Evolutionary conservation across 2,113 vertebrate species (phyloP), one percentile per base, ranked within the genome.

Genomic region (Amazona vittata): DNA sequence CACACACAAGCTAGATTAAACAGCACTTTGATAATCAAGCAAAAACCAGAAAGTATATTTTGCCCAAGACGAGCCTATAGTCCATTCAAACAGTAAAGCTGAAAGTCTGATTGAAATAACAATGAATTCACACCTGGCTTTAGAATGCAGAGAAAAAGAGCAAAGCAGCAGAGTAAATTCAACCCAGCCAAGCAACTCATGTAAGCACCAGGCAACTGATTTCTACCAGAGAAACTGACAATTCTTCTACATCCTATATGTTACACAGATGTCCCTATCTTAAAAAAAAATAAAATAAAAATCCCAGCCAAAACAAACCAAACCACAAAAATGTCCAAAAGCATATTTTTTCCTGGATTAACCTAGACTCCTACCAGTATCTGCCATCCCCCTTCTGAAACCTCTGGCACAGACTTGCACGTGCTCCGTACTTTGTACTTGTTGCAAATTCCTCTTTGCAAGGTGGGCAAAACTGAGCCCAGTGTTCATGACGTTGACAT

Each of bases 401-500:
- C 16, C 55, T 59, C 41, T 37, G 18, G 37, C 63, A 63, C 6
- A 49, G 70, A 44, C 16, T 29, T 11, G 4, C 16, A 43, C 3
- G 18, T 3, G 9, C 49, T 62, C 53, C 1, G 6, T 5, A 62
- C 44, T 78, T 65, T 8, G n/a, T 4, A 41, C 21, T 9, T 41
- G 29, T 26, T 19, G 5, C 52, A 84, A 84, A 65, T 26, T 57
- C 69, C 13, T 41, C 71, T 62, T 52, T 3, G 4, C 43, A 44
- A 31, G 18, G 37, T 37, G n/a, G 13, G 29, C 19, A 81, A 87
- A 89, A 65, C 14, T 18, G 20, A 62, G 24, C 49, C 43, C 8
- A 28, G 0, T 0, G 0, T 8, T 31, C 39, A n/a, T 8, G 18
- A 65, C 57, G 12, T 1, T 74, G 26, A 84, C 57, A 33, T 31